A percentile compares a stretch with the other conserved stretches of the same genome.
Conservation (phyloP, 2,797 vertebrate species). For the Spatula clypeata region DNA sequence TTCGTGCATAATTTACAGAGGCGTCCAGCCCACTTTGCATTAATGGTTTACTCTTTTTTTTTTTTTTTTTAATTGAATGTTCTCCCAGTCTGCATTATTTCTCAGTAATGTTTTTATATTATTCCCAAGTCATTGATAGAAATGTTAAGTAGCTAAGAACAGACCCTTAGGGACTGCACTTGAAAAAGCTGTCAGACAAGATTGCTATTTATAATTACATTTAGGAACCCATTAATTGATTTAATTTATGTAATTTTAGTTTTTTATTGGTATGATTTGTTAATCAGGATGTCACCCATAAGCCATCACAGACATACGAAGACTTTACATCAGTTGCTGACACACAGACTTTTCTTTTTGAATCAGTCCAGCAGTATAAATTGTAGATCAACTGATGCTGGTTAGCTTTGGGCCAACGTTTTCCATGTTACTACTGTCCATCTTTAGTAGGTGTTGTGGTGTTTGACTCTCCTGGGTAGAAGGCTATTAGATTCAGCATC, state of each 20-base stretch:
- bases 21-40: not conserved
- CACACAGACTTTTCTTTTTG: not conserved
- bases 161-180: not conserved
- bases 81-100: not conserved
- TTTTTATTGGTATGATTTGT: not conserved
- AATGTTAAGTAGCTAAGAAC: not conserved
- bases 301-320: not conserved
- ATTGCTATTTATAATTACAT: not conserved
- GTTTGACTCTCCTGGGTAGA: not conserved
- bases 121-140: not conserved
- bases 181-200: accelerated
- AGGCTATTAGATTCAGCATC: not conserved
- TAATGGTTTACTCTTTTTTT: not conserved
- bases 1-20: not conserved
- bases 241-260: not conserved
- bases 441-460: not conserved
- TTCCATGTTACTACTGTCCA: not conserved
- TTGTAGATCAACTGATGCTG: not conserved
- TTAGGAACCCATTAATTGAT: not conserved
- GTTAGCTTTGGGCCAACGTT: not conserved
- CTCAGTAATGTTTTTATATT: not conserved
- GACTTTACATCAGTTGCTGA: not conserved
- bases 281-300: not conserved
- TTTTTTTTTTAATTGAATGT: not conserved
- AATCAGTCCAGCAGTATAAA: not conserved